These are phyloP conservation scores for Cossypha heuglini DNA, from an alignment of 2,797 vertebrate genomes.

Conservation along the genomic window DNA sequence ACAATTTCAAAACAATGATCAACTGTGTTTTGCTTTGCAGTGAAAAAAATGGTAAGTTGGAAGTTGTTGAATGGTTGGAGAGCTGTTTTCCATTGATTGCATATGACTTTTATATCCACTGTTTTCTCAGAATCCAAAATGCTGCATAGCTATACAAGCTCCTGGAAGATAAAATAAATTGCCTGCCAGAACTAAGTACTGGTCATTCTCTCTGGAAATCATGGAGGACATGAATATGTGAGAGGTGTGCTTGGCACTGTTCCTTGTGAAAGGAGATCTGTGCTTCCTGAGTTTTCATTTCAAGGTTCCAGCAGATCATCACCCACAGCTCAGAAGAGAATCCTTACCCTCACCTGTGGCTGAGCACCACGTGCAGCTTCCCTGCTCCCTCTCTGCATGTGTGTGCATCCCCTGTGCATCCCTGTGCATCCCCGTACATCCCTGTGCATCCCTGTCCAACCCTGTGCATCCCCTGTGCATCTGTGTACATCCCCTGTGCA, in stretches of 20 bases:
- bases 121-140: not conserved
- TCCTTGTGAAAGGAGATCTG: not conserved
- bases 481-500: not conserved
- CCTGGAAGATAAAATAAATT: not conserved
- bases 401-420: not conserved
- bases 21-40: not conserved
- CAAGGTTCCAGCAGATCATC: not conserved
- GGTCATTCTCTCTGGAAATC: not conserved
- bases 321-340: not conserved
- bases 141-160: not conserved
- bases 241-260: not conserved
- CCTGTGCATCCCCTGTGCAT: not conserved
- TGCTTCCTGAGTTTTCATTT: not conserved
- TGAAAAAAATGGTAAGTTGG: not conserved
- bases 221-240: not conserved
- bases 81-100: not conserved
- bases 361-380: accelerated
- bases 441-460: not conserved
- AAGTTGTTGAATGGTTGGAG: not conserved
- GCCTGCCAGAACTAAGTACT: not conserved
- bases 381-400: accelerated
- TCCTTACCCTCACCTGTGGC: not conserved
- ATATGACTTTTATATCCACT: not conserved
- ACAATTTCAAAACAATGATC: not conserved
- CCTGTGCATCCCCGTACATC: too few relatives aligned